Conservation (phyloP, 2,113 vertebrate genomes). For the Microtus oregoni region DNA sequence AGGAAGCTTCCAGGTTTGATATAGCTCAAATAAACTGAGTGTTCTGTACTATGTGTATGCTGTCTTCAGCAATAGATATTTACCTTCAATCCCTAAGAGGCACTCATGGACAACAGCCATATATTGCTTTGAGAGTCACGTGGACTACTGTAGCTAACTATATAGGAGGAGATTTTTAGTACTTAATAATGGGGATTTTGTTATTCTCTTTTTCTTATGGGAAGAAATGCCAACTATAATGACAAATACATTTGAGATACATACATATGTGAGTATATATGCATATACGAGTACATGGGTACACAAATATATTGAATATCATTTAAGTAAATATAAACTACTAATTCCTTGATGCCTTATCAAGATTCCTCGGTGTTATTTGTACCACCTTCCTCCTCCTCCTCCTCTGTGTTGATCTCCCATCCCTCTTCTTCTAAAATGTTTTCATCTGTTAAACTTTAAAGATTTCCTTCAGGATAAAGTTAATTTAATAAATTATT, state of each 20-base stretch:
- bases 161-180: not conserved
- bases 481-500: constrained; percentile 63
- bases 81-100: not conserved
- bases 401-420: not conserved
- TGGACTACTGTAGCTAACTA: not conserved
- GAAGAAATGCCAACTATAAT: not conserved
- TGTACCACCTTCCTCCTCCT: not conserved
- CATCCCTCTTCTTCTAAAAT: not conserved
- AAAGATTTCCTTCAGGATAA: constrained; percentile 34
- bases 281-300: not conserved
- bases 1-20: not conserved
- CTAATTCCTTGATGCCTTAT: not conserved
- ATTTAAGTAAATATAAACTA: not conserved
- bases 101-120: not conserved
- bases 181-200: not conserved
- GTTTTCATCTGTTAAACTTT: not conserved
- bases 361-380: not conserved
- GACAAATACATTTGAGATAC: not conserved
- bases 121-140: not conserved
- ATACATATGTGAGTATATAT: not conserved
- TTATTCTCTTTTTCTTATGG: not conserved
- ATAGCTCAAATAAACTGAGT: not conserved
- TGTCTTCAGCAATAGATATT: not conserved
- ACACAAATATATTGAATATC: not conserved
- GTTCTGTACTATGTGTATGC: not conserved